Evolutionary conservation across 1,140 invertebrate genomes (phyloP).

Genomic region (Drosophila melanogaster): DNA sequence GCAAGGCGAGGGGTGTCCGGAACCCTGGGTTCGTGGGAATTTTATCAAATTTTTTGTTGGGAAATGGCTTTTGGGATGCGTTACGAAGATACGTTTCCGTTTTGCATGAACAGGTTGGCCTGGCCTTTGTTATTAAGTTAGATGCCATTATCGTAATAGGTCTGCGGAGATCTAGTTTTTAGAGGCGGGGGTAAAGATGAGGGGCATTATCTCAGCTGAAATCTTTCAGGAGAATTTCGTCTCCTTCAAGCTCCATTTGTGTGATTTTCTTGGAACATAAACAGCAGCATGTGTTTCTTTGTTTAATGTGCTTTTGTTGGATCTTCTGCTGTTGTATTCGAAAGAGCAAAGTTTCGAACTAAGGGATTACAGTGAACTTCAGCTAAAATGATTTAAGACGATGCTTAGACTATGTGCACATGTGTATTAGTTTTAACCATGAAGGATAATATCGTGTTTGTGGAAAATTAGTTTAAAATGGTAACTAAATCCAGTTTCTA

Average conservation of each 20-base stretch:
- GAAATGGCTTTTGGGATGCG: slow-evolving; percentile 33
- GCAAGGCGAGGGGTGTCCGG: background rate
- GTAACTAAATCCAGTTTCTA: background rate
- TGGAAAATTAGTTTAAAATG: no score
- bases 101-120: slow-evolving; percentile 62
- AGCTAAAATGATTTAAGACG: background rate
- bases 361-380: slow-evolving; percentile 3
- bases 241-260: slow-evolving; percentile 37
- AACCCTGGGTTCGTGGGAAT: slow-evolving; percentile 45
- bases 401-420: background rate
- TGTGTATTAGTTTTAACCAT: no score
- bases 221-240: slow-evolving; percentile 37
- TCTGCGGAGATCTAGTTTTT: slow-evolving; percentile 29
- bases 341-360: slow-evolving; percentile 5
- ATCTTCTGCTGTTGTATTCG: slow-evolving; percentile 1
- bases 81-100: slow-evolving; percentile 29
- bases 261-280: slow-evolving; percentile 49
- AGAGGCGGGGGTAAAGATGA: slow-evolving; percentile 8
- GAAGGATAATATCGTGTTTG: no score
- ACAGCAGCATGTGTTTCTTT: slow-evolving; percentile 43
- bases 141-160: slow-evolving; percentile 54
- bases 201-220: slow-evolving; percentile 18
- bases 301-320: slow-evolving; percentile 15
- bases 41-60: slow-evolving; percentile 51
- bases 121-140: slow-evolving; percentile 50